These are phyloP conservation scores for Drosophila lini DNA, from an alignment of 1,140 invertebrate species.

Conservation along the genomic window DNA sequence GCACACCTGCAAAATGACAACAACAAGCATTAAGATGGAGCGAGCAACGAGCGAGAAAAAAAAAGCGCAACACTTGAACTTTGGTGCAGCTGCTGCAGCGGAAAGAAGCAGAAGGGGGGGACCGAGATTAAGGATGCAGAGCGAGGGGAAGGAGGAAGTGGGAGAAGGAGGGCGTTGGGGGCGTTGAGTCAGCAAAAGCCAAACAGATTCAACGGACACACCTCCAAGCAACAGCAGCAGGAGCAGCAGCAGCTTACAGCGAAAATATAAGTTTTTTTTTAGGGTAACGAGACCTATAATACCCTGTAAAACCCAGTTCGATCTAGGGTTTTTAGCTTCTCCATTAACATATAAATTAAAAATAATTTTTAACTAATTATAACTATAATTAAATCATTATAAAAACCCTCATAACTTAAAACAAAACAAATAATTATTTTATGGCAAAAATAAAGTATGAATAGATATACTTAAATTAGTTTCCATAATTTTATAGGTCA, in stretches of 20 bases:
- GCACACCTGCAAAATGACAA: slow-evolving; percentile 74
- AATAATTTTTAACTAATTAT: no score
- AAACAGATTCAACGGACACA: slow-evolving; percentile 17
- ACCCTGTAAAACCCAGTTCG: background rate
- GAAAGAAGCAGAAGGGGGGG: slow-evolving; percentile 7
- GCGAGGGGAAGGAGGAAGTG: background rate
- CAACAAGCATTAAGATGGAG: slow-evolving; percentile 28
- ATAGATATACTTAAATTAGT: no score
- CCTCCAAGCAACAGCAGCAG: slow-evolving; percentile 6
- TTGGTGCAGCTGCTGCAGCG: slow-evolving; percentile 72
- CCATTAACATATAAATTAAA: background rate
- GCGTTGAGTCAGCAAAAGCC: slow-evolving; percentile 41
- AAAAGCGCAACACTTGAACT: slow-evolving; percentile 75
- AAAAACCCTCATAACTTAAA: no score
- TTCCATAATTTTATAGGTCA: no score
- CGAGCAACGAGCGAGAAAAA: slow-evolving; percentile 5
- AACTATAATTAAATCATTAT: no score
- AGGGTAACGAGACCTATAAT: background rate
- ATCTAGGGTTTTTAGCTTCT: no score
- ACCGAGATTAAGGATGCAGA: slow-evolving; percentile 2
- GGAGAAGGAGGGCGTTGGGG: slow-evolving; percentile 7
- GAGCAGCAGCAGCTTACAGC: background rate
- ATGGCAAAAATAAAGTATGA: no score
- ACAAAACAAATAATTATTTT: no score
- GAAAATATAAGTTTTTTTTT: background rate